Conservation (phyloP, 2,797 vertebrate genomes). For the Valencia hispanica region DNA sequence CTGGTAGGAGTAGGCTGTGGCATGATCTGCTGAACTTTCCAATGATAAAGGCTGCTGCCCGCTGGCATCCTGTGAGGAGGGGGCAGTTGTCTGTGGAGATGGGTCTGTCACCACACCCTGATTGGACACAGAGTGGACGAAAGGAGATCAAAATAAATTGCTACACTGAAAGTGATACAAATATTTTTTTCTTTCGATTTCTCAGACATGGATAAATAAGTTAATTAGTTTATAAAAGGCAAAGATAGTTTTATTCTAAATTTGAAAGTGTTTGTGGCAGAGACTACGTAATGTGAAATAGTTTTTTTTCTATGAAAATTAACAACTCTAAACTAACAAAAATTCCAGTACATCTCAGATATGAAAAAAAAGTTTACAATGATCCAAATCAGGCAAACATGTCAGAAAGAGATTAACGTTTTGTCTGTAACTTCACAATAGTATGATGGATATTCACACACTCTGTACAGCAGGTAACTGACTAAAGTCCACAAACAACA, state of each 20-base stretch:
- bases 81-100: constrained; percentile 91
- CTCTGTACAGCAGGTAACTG: background rate
- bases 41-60: constrained; percentile 94
- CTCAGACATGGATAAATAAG: background rate
- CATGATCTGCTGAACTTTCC: constrained; percentile 92
- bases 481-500: constrained; percentile 7
- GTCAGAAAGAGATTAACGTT: background rate
- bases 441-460: background rate
- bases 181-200: background rate
- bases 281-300: no score
- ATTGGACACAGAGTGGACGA: constrained; percentile 45
- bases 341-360: background rate
- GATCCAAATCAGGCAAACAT: background rate
- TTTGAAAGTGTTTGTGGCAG: background rate
- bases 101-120: constrained; percentile 95
- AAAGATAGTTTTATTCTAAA: background rate
- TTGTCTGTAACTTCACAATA: background rate
- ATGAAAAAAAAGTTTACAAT: background rate
- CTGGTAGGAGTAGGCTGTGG: constrained; percentile 95
- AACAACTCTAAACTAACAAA: background rate
- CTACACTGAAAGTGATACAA: background rate
- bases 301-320: background rate
- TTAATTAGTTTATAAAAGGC: background rate
- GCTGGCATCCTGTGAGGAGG: constrained; percentile 92
- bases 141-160: background rate